phyloP scores from a whole-genome alignment of 2,113 vertebrate genomes.

The Cyphomyrus plagiostoma region DNA sequence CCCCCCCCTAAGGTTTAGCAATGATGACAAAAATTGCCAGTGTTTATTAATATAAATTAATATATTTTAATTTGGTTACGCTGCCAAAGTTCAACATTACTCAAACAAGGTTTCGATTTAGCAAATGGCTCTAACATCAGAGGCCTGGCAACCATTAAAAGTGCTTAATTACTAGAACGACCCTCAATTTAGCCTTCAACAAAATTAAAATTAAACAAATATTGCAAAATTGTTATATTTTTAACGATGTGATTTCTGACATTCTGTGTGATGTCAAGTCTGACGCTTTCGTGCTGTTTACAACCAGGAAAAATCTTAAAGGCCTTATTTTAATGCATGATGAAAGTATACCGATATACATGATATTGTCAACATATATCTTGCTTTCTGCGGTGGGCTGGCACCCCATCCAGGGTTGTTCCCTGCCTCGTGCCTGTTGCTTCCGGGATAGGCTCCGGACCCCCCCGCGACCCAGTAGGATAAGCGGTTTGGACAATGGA shows the following conservation, averaged over 20 bases:
- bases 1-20: not conserved
- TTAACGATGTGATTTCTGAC: not conserved
- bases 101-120: not conserved
- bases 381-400: too few species aligned
- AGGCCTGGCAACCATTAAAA: not conserved
- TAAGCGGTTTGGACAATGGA: too few species aligned
- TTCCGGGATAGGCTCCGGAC: too few species aligned
- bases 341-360: not conserved
- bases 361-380: not conserved
- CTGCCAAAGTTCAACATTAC: not conserved
- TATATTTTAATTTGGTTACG: not conserved
- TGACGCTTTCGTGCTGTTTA: not conserved
- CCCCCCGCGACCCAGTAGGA: too few species aligned
- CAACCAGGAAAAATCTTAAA: not conserved
- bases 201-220: not conserved
- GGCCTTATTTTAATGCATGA: not conserved
- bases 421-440: too few species aligned
- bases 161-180: not conserved
- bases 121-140: not conserved
- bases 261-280: not conserved
- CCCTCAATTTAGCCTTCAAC: not conserved
- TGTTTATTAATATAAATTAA: not conserved
- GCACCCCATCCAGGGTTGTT: too few species aligned
- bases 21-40: too few species aligned
- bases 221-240: not conserved